Percentiles rank a stretch among this genome's conserved stretches.
Conservation (phyloP, 2,888 invertebrate species). For the Scrobipalpa atriplicella region DNA sequence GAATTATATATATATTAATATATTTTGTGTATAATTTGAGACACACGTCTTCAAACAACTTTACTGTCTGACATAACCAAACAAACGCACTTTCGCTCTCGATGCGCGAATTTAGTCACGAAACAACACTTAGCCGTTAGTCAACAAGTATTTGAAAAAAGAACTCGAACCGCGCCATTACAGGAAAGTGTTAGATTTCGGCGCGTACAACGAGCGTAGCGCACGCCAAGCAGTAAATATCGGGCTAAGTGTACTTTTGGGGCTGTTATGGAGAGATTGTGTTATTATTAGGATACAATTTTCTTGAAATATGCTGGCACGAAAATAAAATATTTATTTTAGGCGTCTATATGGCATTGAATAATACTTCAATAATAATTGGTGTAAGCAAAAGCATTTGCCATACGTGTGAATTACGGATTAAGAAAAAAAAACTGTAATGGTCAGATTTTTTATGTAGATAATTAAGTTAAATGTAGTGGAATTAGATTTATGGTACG, state of each 20-base stretch:
- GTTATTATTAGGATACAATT: not conserved
- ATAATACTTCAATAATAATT: no score
- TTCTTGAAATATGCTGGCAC: no score
- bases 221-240: not conserved
- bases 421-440: no score
- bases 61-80: not conserved
- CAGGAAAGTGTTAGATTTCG: not conserved
- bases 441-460: no score
- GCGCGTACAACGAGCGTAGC: not conserved
- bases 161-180: not conserved
- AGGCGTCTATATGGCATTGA: no score
- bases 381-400: no score
- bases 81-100: constrained; percentile 5
- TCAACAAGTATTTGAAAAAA: constrained; percentile 7
- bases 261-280: not conserved
- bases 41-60: not conserved
- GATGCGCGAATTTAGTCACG: not conserved
- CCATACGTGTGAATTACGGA: no score
- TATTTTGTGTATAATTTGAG: no score
- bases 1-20: no score
- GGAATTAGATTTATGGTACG: no score
- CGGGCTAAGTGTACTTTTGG: not conserved
- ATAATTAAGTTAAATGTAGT: no score
- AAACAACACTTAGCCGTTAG: not conserved
- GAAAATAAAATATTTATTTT: no score